Percentiles rank a stretch among this genome's conserved stretches.
Evolutionary conservation across 1,140 invertebrate genomes (phyloP).

Genomic region (Hylyphantes graminicola): DNA sequence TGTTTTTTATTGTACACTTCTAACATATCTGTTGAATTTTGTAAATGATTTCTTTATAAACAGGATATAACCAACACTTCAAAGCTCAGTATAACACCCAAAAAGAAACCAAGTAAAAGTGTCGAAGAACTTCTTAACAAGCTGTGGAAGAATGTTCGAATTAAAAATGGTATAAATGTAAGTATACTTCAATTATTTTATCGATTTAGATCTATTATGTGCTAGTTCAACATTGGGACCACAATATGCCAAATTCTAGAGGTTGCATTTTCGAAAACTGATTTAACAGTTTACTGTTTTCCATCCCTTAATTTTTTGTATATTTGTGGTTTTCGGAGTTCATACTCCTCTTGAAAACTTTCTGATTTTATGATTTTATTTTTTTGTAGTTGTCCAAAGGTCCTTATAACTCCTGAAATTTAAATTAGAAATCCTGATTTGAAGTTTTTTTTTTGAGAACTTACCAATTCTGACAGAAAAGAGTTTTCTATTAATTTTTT

Average conservation of each 20-base stretch:
- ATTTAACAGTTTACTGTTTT: no score
- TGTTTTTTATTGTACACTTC: no score
- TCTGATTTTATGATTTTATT: no score
- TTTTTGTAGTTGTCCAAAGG: no score
- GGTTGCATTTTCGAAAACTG: neutral
- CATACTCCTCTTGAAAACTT: no score
- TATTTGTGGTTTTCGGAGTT: no score
- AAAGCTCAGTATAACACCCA: conserved; percentile 65
- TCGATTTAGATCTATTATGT: neutral
- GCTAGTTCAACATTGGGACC: neutral
- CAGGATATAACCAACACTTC: neutral
- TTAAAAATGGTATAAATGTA: conserved; percentile 97
- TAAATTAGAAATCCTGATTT: no score
- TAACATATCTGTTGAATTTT: neutral
- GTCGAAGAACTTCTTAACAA: conserved; percentile 89
- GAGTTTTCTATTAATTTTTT: no score
- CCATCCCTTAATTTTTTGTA: no score
- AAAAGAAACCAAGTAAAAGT: conserved; percentile 68
- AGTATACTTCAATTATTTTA: conserved; percentile 61
- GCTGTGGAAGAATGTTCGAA: conserved; percentile 91
- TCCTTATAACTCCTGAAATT: no score
- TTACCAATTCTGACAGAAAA: no score
- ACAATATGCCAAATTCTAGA: neutral
- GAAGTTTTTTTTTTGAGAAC: no score
- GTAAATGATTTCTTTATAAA: neutral